Base-by-base conservation (phyloP, 2,888 invertebrate species). In the Catocala nupta region DNA sequence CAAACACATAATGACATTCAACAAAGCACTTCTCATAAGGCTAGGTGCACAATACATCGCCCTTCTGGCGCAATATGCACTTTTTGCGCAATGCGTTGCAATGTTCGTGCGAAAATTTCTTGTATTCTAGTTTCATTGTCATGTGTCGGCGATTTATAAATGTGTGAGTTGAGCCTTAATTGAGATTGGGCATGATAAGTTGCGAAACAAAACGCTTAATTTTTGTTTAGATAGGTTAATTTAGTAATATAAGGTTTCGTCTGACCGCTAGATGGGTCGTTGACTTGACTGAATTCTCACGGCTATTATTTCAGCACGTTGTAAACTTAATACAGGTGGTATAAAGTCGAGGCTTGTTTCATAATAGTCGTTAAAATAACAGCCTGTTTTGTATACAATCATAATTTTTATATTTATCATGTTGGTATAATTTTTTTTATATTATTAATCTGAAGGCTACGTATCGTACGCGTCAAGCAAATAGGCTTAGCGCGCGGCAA, bases 71-170 rank as follows among this genome's bases (percentile, higher is more conserved):
- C 86, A 88, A 88, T 77, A 79, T 83, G 82, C 83, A 82, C 73
- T 84, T 85, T 88, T 83, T 85, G 68, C 83, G 88, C 85, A 90
- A 90, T 71, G 76, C 76, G 70, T 61, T 84, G 87, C 90, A 90
- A 85, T 81, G 80, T 52, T 78, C 90, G 91, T 91, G 92, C 80
- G 92, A 91, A 90, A 82, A 83, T 69, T 89, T 90, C 89, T 90
- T 90, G 82, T 87, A 81, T 74, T 63, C 72, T 57, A 69, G 82
- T 84, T 90, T 90, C 92, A 92, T 92, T 92, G 92, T 92, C 90
- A 87, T 84, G 76, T 71, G 66, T 57, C 67, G 82, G 83, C 85
- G 78, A 84, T 82, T 83, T 81, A 80, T 82, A 78, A 78, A 81
- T 85, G 83, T 86, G 83, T 80, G 81, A 76, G 73, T 68, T 61